These are phyloP conservation scores for Artibeus lituratus DNA, from an alignment of 2,797 vertebrate genomes.

Conservation along the genomic window DNA sequence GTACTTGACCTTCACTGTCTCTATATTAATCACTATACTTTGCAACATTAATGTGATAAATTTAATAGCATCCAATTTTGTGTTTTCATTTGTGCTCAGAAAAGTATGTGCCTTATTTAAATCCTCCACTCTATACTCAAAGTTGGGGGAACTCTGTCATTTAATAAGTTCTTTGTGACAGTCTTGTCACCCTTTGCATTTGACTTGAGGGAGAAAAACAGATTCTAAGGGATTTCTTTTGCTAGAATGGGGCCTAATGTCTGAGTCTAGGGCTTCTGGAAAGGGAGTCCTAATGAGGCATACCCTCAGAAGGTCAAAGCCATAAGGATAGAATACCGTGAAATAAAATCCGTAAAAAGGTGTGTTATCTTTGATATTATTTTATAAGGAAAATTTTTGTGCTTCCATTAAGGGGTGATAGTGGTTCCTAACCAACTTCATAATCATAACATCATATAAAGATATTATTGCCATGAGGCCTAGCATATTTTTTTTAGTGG, in stretches of 20 bases:
- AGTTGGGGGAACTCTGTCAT: not conserved
- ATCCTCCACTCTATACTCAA: not conserved
- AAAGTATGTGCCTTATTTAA: conserved; percentile 58
- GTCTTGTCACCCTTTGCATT: not conserved
- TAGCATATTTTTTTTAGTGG: not conserved
- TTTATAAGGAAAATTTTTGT: not conserved
- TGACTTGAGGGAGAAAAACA: conserved; percentile 12
- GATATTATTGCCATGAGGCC: not conserved
- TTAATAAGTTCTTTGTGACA: not conserved
- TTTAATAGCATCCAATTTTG: not conserved
- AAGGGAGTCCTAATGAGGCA: not conserved
- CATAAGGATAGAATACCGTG: not conserved
- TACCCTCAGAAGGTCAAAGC: not conserved
- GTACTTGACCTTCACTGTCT: not conserved
- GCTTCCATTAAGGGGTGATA: not conserved
- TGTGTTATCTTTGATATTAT: conserved; percentile 21
- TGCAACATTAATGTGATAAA: not conserved
- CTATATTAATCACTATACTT: not conserved
- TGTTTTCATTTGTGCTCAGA: conserved; percentile 35
- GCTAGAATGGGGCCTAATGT: not conserved
- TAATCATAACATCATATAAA: not conserved
- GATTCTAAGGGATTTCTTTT: not conserved
- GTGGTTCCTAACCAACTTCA: not conserved
- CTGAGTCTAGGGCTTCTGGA: not conserved
- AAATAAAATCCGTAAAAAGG: conserved; percentile 30